Evolutionary conservation across 1,140 invertebrate species (phyloP).

Genomic region (Drosophila oshimai): DNA sequence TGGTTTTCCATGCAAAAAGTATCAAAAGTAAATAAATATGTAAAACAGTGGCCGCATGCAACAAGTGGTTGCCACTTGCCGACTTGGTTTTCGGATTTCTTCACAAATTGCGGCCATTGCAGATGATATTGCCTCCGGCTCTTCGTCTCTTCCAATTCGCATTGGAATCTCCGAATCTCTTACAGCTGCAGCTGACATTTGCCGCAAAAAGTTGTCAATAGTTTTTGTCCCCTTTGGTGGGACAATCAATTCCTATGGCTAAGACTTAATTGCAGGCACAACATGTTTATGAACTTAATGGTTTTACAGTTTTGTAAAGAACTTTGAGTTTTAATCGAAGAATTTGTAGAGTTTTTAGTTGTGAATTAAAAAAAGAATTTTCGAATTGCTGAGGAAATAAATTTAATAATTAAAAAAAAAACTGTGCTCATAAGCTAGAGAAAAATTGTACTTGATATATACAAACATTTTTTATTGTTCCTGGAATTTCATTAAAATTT

Average conservation of each 20-base stretch:
- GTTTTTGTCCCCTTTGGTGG: background rate
- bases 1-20: constrained; percentile 31
- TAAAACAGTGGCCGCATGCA: constrained; percentile 13
- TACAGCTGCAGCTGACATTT: constrained; percentile 10
- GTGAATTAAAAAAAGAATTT: background rate
- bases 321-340: background rate
- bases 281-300: background rate
- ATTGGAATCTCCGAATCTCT: background rate
- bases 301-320: background rate
- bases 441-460: no score
- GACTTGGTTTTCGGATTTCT: constrained; percentile 32
- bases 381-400: background rate
- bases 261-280: constrained; percentile 18
- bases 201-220: constrained; percentile 34
- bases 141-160: background rate
- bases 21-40: constrained; percentile 10
- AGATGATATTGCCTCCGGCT: constrained; percentile 24
- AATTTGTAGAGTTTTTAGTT: background rate
- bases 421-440: no score
- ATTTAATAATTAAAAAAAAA: no score
- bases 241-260: constrained; percentile 27
- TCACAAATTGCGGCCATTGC: constrained; percentile 49
- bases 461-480: no score
- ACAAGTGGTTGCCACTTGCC: constrained; percentile 25
- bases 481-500: no score